These are phyloP conservation scores for Amblyornis subalaris DNA, from an alignment of 2,113 vertebrate species.

Conservation along the genomic window DNA sequence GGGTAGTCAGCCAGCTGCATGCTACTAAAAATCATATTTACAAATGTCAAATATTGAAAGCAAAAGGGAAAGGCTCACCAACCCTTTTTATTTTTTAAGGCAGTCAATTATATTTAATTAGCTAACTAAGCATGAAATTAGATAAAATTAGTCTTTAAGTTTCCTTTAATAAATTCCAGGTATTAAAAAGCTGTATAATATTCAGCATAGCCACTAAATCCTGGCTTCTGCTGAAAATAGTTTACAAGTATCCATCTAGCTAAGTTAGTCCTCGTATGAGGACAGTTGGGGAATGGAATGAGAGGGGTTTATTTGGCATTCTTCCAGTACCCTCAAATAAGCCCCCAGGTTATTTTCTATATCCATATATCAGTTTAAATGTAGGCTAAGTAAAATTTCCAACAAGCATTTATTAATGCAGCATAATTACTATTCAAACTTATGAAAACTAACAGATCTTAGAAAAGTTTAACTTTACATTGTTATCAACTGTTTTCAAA, in stretches of 20 bases:
- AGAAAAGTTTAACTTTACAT: background rate
- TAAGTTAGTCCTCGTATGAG: background rate
- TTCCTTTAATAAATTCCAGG: background rate
- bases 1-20: background rate
- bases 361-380: background rate
- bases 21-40: background rate
- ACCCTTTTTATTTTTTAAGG: background rate
- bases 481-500: background rate
- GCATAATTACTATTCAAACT: background rate
- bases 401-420: background rate
- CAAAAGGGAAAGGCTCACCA: background rate
- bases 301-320: background rate
- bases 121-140: background rate
- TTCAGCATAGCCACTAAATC: background rate
- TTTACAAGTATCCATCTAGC: background rate
- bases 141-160: background rate
- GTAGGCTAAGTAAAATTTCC: background rate
- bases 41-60: background rate
- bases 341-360: background rate
- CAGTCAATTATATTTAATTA: background rate
- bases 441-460: background rate
- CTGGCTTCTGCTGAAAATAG: background rate
- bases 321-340: background rate
- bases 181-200: background rate
- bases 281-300: accelerated